A percentile compares a stretch with the other conserved stretches of the same genome.
Conservation (phyloP, 2,113 vertebrate species). For the Hymenochirus boettgeri region DNA sequence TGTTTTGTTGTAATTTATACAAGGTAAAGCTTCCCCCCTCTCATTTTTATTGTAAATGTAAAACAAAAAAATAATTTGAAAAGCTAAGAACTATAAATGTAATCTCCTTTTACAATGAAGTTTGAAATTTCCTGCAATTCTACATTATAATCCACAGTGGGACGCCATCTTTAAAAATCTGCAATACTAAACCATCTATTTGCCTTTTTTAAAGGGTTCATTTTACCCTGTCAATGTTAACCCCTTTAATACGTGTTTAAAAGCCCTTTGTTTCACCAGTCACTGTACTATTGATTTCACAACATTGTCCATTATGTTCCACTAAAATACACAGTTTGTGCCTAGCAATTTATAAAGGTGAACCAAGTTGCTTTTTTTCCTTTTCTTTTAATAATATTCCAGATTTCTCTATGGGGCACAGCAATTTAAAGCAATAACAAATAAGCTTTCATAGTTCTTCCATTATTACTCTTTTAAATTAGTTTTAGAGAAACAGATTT, state of each 20-base stretch:
- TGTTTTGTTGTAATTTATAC: neutral
- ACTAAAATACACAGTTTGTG: conserved; percentile 3
- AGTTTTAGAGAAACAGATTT: neutral
- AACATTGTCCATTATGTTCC: neutral
- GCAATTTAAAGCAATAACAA: neutral
- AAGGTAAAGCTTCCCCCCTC: neutral
- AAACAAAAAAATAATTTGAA: neutral
- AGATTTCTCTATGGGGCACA: neutral
- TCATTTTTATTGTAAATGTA: neutral
- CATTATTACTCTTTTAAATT: neutral
- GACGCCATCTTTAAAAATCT: neutral
- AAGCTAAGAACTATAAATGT: neutral
- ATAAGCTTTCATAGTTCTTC: neutral
- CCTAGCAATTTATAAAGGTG: neutral
- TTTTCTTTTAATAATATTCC: neutral
- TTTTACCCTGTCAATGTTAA: neutral
- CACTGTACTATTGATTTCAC: conserved; percentile 3
- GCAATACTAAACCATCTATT: neutral
- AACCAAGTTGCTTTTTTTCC: conserved; percentile 1
- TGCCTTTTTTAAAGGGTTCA: neutral
- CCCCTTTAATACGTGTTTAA: neutral
- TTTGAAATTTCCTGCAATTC: conserved; percentile 2
- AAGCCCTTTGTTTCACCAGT: neutral
- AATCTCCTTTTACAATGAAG: neutral
- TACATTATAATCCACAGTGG: neutral